Base-by-base conservation (phyloP, 2,113 vertebrate species). In the Microtus pennsylvanicus region DNA sequence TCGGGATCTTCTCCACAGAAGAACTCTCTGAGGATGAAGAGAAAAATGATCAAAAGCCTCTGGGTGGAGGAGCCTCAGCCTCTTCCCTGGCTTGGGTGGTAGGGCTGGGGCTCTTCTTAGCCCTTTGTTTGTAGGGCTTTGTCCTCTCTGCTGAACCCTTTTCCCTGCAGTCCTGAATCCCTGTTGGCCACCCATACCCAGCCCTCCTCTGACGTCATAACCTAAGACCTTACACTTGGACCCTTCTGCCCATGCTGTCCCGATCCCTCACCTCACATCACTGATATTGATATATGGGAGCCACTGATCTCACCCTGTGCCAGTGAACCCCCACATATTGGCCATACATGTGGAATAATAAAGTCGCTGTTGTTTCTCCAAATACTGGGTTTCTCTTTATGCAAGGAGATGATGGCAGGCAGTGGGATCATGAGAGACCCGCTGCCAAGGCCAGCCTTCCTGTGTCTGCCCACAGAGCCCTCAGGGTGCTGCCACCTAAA, bases 31-130 rank as follows among this genome's bases (percentile, higher is more conserved):
- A 76, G 26, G 0, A 0, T 7, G 16, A 1, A 0, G n/a, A 55
- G 47, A 1, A 7, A 17, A 8, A 30, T 30, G 47, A 85, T 6
- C 0, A 0, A n/a, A 0, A 0, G 1, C 0, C 0, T 7, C 1
- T 0, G 9, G 0, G 0, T 19, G n/a, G 45, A 50, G 87, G 14
- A 8, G 52, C 30, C 42, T 21, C 24, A 1, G 0, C 12, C 42
- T 14, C 5, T 13, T 28, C 16, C 50, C 42, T 86, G 70, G n/a
- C 76, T 6, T 77, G 50, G 80, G 14, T 33, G 65, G 3, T 75
- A 7, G 83, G 61, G 17, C 69, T 95, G 89, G 35, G 70, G 35
- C 22, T 95, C 13, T 28, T 13, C 61, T n/a, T 95, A 55, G 85
- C 80, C 26, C 45, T 52, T 67, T 47, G 9, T 35, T 2, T 47